These are phyloP conservation scores for Jaculus jaculus DNA, from an alignment of 2,113 vertebrate genomes.

Conservation along the genomic window DNA sequence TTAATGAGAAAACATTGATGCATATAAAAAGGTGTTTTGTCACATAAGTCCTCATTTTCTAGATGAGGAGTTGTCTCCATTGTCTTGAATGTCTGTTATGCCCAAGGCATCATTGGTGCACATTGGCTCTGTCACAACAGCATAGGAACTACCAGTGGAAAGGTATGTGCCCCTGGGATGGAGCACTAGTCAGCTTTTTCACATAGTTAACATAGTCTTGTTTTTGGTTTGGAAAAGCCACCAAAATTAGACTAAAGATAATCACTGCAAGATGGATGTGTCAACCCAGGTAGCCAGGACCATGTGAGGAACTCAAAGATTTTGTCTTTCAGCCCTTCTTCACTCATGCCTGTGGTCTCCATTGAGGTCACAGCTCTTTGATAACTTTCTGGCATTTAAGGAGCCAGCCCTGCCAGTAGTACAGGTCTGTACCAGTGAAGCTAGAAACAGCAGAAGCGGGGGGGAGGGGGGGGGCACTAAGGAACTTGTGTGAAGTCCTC, in stretches of 20 bases:
- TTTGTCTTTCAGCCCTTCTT: too few relatives aligned
- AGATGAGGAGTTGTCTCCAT: neutral
- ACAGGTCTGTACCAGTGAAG: too few relatives aligned
- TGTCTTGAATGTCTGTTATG: neutral
- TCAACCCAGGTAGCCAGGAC: neutral
- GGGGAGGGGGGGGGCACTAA: neutral
- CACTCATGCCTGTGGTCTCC: neutral
- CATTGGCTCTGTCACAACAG: neutral
- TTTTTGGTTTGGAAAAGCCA: neutral
- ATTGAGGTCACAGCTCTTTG: neutral
- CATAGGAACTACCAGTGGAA: neutral
- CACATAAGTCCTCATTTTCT: conserved; percentile 22
- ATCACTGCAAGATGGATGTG: neutral
- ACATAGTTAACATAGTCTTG: neutral
- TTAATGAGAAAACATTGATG: conserved; percentile 67
- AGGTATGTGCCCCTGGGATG: neutral
- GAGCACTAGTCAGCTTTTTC: neutral
- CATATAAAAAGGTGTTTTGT: conserved; percentile 59
- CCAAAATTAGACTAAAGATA: neutral
- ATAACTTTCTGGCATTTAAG: neutral
- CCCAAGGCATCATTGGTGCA: neutral
- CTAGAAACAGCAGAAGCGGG: neutral
- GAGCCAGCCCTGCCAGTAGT: conserved; percentile 28
- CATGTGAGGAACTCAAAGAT: neutral
- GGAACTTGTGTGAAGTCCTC: neutral